Evolutionary conservation across 2,113 vertebrate genomes (phyloP), one percentile per base, ranked within the genome.

Genomic region (Pygoscelis antarcticus): DNA sequence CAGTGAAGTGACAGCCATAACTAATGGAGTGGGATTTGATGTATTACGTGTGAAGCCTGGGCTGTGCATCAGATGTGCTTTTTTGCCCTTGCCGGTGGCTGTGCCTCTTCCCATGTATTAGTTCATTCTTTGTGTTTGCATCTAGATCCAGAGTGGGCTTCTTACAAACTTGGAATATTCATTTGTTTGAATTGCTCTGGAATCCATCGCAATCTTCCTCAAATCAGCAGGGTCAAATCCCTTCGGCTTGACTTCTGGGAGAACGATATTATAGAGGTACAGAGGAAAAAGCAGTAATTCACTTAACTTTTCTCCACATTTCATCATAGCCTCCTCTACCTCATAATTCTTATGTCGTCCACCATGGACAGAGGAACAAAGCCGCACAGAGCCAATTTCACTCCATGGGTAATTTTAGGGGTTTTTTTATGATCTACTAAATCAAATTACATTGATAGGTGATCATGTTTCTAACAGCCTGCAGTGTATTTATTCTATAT

Each of bases 181-280:
- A 98, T 99, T 90, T 99, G 99, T 96, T 96, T 99, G 83, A 98
- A 98, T 93, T 99, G 99, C 97, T 99, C 99, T 6, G 99, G 99
- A n/a, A 96, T 99, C 85, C 99, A 99, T 78, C 99, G 99, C 88
- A 99, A 98, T 92, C 98, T 99, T 65, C 97, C 98, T 58, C 89
- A 93, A 29, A 85, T 99, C 98, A 99, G 98, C 96, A 98, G 91
- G 80, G 98, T 99, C 83, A 99, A 99, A 98, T 99, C 99, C 40
- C 98, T 99, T 85, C 97, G 97, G 17, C 98, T 99, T 79, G 99
- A 99, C 98, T 99, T 98, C 98, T 99, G 99, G 99, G 99, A 99
- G 68, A 98, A 99, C 26, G 97, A 97, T n/a, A 96, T 98, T 25
- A 98, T 99, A 89, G 97, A 99, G 99, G 99, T 99, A 98, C 32